These are phyloP conservation scores for Athripsodes cinereus DNA, from an alignment of 2,888 invertebrate species.

Conservation along the genomic window DNA sequence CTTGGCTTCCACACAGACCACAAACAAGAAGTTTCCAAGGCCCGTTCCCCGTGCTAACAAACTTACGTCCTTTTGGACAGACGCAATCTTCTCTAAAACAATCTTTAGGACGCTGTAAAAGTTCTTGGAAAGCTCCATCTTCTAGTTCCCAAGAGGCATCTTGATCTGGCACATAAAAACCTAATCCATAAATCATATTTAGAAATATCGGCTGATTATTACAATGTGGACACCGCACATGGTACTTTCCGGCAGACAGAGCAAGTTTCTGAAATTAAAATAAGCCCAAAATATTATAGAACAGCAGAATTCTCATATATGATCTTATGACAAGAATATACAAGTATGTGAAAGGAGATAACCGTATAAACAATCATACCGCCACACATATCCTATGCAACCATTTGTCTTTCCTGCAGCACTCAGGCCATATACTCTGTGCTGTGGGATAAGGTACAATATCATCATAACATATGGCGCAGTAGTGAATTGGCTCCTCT, in stretches of 20 bases:
- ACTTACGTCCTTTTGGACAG: constrained; percentile 53
- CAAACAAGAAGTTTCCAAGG: constrained; percentile 15
- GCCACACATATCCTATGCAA: constrained; percentile 69
- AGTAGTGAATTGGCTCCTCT: constrained; percentile 34
- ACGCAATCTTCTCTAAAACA: constrained; percentile 58
- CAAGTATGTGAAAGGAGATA: neutral
- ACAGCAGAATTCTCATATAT: neutral
- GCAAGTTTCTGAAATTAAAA: constrained; percentile 58
- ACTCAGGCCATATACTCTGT: constrained; percentile 62
- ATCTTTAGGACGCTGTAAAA: constrained; percentile 53
- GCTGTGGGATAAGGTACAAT: constrained; percentile 42
- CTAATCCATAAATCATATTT: constrained; percentile 54
- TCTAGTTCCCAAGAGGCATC: constrained; percentile 81
- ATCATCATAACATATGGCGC: constrained; percentile 64
- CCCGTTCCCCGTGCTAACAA: constrained; percentile 36
- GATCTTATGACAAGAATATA: neutral
- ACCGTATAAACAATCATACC: constrained; percentile 35
- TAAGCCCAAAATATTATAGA: neutral
- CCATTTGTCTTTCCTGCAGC: constrained; percentile 69
- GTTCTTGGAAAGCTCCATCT: constrained; percentile 65
- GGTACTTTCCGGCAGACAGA: constrained; percentile 66
- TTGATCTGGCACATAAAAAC: constrained; percentile 74
- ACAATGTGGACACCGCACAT: constrained; percentile 78
- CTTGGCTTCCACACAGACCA: constrained; percentile 17
- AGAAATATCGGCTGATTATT: constrained; percentile 64